Percentiles rank a stretch among this genome's conserved stretches.
Conservation (phyloP, 2,797 vertebrate species). For the Anisognathus igniventris region DNA sequence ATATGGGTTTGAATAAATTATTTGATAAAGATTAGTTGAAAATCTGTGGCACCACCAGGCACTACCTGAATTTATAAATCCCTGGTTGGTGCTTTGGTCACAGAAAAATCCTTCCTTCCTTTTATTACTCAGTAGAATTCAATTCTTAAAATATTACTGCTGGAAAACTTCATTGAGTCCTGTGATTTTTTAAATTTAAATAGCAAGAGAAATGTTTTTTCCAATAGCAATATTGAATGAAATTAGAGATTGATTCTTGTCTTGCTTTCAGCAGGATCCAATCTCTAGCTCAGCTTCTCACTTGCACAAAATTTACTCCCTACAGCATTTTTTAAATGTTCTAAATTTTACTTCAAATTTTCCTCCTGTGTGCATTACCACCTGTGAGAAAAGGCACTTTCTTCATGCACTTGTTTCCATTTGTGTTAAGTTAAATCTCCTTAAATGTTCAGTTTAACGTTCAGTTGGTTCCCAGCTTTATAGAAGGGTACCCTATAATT, state of each 20-base stretch:
- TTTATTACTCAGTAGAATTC: neutral
- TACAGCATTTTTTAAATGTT: neutral
- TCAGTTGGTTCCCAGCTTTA: neutral
- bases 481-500: neutral
- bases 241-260: neutral
- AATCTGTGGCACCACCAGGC: neutral
- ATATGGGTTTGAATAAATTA: neutral
- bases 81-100: neutral
- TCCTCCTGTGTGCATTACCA: neutral
- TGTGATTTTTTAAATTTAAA: neutral
- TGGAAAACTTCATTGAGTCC: neutral
- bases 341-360: neutral
- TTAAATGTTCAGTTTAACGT: rapidly evolving
- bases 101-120: neutral
- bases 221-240: neutral
- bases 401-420: neutral
- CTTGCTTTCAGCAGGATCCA: neutral
- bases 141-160: neutral
- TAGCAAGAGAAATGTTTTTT: neutral
- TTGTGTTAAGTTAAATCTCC: neutral
- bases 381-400: neutral
- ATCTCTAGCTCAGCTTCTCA: neutral
- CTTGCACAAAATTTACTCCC: neutral
- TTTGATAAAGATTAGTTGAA: neutral
- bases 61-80: neutral